Evolutionary conservation across 1,140 invertebrate genomes (phyloP), one percentile per base, ranked within the genome.

Genomic region (Pseudachorutes palmiensis): DNA sequence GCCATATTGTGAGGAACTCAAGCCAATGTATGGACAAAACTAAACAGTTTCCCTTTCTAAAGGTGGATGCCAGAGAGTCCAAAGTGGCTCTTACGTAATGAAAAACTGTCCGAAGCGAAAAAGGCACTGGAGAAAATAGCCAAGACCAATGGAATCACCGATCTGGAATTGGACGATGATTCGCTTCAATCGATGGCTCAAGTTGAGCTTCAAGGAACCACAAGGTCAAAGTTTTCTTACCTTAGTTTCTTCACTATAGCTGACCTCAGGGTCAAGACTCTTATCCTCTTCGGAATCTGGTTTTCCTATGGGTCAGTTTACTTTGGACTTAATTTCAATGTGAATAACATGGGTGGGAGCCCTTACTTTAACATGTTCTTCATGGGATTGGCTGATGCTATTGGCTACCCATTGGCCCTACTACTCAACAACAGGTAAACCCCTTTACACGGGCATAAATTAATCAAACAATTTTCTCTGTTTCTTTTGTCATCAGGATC

Each of bases 11-110:
- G 19, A 45, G 19, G 19, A 45, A 19, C 36, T 60, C 36, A 30
- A 45, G 32, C 22, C n/a, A 19, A 9, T 12, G 2, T 45, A n/a
- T 5, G 28, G n/a, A 24, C 62, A 55, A 64, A 49, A 49, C 19
- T 12, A 19, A 45, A 45, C 36, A 45, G 36, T 19, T 9, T 45
- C 19, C 19, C n/a, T 45, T 45, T 31, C 5, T 28, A 14, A 22
- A 71, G 70, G 22, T 69, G 68, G 48, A 12, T 82, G 12, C 81
- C 81, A 1, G 80, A 82, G 68, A 81, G 81, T 59, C 77, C 81
- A 5, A 71, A 80, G 19, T 82, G 80, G 79, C 72, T 82, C n/a
- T 72, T 83, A 2, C 71, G 78, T 55, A 75, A 78, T 62, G 73
- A 77, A n/a, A 75, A 75, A 62, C 75, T 78, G 22, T 75, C 76